Base-by-base conservation (phyloP, 2,888 invertebrate genomes). In the Teleogryllus oceanicus region DNA sequence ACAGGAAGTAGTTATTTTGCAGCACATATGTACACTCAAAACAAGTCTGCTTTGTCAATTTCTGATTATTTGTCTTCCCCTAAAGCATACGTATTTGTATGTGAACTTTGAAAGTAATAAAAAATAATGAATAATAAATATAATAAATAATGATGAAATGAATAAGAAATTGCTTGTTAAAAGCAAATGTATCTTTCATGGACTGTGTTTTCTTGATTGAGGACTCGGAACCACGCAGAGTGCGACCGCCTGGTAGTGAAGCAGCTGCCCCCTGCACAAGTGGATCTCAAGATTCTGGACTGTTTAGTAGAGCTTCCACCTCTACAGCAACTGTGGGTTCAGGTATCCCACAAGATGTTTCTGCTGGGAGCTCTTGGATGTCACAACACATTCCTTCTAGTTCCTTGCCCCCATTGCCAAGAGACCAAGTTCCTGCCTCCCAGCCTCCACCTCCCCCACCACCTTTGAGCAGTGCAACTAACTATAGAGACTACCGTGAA, bases 401-500 rank as follows among this genome's bases (percentile, higher is more conserved):
- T 77, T 77, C 50, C 49, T 62, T 62, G n/a, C 62, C 62, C 62
- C n/a, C 62, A 18, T 4, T 62, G 13, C 62, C 62, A 62, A 62
- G 62, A n/a, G 62, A 62, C 16, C 62, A 62, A 62, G 62, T 62
- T 62, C 16, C 49, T 18, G 8, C 80, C 62, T 2, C 75, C 87
- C 37, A 20, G 24, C 11, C 11, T 21, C 80, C 83, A 88, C 50
- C 84, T 87, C 80, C 85, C 88, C 80, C 85, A 89, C 49, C 86
- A 87, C 78, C 88, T 89, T 2, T 89, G 90, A 83, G 89, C 89
- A 84, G 89, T 89, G 80, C 50, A 20, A 37, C 20, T 10, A 89
- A 90, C 84, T 89, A 90, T 83, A 89, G 90, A 80, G 89, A 92
- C 13, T 92, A 92, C 85, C 88, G 91, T 37, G 92, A 92, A 85